Evolutionary conservation across 2,888 invertebrate species (phyloP).

Genomic region (Drosophila antonietae): DNA sequence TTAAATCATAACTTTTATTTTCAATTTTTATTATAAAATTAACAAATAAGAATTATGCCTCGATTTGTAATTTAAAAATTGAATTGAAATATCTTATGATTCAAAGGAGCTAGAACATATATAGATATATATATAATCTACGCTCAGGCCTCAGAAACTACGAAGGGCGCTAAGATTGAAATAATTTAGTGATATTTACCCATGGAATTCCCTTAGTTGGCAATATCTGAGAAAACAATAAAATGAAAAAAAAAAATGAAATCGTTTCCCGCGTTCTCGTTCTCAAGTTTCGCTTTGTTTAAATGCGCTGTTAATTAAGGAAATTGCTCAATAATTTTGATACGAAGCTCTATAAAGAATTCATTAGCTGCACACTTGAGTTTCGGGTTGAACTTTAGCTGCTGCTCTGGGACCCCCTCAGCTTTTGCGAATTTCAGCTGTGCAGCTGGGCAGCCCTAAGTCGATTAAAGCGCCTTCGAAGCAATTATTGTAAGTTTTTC

Average conservation of each 20-base stretch:
- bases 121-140: no score
- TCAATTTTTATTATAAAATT: no score
- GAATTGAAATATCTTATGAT: no score
- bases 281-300: slow-evolving; percentile 19
- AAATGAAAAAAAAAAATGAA: not conserved
- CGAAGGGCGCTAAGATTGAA: no score
- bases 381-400: slow-evolving; percentile 52
- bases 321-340: slow-evolving; percentile 44
- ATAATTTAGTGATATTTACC: no score
- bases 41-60: no score
- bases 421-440: not conserved
- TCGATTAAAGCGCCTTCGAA: slow-evolving; percentile 40
- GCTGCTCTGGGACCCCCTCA: slow-evolving; percentile 10
- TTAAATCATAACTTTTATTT: no score
- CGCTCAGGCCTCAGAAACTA: no score
- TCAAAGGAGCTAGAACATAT: no score
- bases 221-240: not conserved
- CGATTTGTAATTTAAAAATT: no score
- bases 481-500: slow-evolving; percentile 74
- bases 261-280: not conserved
- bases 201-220: not conserved
- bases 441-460: slow-evolving; percentile 41
- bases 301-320: slow-evolving; percentile 42
- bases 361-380: slow-evolving; percentile 58
- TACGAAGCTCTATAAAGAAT: slow-evolving; percentile 63